phyloP scores from a whole-genome alignment of 2,113 vertebrate species.

The Leiothrix lutea region DNA sequence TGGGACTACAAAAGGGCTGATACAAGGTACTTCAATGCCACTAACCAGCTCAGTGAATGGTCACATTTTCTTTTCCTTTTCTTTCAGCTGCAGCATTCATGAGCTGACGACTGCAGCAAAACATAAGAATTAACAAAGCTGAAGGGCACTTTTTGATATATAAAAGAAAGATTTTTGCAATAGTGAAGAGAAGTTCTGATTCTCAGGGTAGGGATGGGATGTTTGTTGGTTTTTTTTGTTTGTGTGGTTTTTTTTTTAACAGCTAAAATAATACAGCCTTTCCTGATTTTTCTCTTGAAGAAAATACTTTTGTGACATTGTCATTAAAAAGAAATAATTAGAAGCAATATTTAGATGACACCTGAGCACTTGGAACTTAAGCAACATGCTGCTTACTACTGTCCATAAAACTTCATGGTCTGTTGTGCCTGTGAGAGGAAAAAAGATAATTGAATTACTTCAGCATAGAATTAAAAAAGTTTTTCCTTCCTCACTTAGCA shows the following conservation, averaged over 20 bases:
- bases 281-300: background rate
- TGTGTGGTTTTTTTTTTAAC: background rate
- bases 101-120: background rate
- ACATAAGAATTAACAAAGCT: background rate
- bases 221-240: background rate
- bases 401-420: background rate
- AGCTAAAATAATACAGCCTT: background rate
- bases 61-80: background rate
- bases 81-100: background rate
- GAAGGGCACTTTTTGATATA: background rate
- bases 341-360: background rate
- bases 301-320: background rate
- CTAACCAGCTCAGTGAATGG: accelerated
- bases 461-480: background rate
- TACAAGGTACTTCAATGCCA: background rate
- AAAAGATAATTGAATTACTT: background rate
- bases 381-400: background rate
- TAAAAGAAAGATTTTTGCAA: background rate
- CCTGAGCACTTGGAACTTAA: background rate
- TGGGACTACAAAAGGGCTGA: accelerated
- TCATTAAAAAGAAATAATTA: background rate
- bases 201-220: accelerated
- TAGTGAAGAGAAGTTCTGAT: background rate
- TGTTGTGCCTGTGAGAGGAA: background rate
- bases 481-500: background rate